Evolutionary conservation across 30 jellyfish, hydroid and myxozoan species (phyloP).

Genomic region (Pseudorhiza aurosa): DNA sequence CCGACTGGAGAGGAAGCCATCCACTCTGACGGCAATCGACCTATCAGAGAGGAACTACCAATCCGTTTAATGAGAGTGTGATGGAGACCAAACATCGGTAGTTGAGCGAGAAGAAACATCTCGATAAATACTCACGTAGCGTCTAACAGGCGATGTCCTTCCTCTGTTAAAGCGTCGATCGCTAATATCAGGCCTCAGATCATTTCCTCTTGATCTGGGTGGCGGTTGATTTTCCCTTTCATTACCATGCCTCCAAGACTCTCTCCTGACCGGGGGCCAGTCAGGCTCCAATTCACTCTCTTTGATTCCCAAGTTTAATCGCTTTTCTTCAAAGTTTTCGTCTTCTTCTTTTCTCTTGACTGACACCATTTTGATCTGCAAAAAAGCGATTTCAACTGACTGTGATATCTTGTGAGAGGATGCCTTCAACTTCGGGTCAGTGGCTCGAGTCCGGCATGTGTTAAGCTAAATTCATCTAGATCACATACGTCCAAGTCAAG

Average conservation of each 20-base stretch:
- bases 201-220: slow-evolving; percentile 39
- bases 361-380: slow-evolving; percentile 80
- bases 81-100: too few species aligned
- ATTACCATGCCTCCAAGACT: slow-evolving; percentile 43
- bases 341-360: slow-evolving; percentile 88
- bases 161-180: slow-evolving; percentile 46
- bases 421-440: too few species aligned
- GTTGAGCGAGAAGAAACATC: too few species aligned
- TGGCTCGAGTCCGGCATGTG: too few species aligned
- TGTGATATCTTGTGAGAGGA: too few species aligned
- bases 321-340: slow-evolving; percentile 85
- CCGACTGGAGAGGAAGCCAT: too few species aligned
- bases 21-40: too few species aligned
- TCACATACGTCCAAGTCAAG: too few species aligned
- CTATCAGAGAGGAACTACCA: too few species aligned
- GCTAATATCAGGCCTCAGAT: slow-evolving; percentile 19
- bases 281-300: slow-evolving; percentile 41
- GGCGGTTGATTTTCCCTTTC: slow-evolving; percentile 28
- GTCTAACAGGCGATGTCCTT: slow-evolving; percentile 32
- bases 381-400: too few species aligned
- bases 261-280: slow-evolving; percentile 37
- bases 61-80: too few species aligned
- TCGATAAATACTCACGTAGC: slow-evolving; percentile 37
- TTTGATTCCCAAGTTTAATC: slow-evolving; percentile 54
- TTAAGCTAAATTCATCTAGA: too few species aligned